Percentiles rank a stretch among this genome's conserved stretches.
Conservation (phyloP, 2,888 invertebrate species). For the Tenthredo amoena region DNA sequence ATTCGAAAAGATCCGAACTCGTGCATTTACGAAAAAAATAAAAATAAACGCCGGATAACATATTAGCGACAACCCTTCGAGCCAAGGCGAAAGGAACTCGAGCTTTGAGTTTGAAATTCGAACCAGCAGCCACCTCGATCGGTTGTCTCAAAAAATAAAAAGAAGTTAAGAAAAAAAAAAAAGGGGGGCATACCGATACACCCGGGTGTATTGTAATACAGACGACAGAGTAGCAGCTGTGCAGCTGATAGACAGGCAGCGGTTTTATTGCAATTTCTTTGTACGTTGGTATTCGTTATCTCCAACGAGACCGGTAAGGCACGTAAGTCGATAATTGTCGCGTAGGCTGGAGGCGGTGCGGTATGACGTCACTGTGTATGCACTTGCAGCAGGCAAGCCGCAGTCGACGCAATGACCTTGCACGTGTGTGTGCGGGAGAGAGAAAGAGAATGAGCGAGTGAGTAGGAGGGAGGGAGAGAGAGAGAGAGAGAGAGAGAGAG, state of each 20-base stretch:
- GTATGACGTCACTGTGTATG: slow-evolving; percentile 21
- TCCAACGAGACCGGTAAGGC: neutral
- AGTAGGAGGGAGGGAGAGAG: neutral
- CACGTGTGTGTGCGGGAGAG: neutral
- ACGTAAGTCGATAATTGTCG: slow-evolving; percentile 30
- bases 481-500: neutral
- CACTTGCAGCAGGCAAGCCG: slow-evolving; percentile 12
- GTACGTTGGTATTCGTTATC: neutral
- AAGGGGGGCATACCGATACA: neutral
- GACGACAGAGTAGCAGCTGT: slow-evolving; percentile 7
- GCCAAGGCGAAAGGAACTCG: neutral
- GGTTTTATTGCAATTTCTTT: neutral
- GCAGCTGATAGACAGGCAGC: neutral
- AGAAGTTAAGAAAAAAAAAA: neutral
- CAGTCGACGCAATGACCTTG: slow-evolving; percentile 43
- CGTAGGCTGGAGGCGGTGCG: neutral
- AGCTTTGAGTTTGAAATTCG: neutral
- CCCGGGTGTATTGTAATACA: slow-evolving; percentile 2
- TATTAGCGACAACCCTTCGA: neutral
- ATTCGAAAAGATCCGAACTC: too few species aligned
- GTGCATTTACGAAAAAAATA: neutral
- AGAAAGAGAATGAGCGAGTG: neutral
- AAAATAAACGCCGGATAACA: neutral
- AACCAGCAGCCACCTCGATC: neutral
- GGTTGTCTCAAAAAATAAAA: neutral